Evolutionary conservation across 2,113 vertebrate species (phyloP), one percentile per base, ranked within the genome.

Genomic region (Saguinus midas): DNA sequence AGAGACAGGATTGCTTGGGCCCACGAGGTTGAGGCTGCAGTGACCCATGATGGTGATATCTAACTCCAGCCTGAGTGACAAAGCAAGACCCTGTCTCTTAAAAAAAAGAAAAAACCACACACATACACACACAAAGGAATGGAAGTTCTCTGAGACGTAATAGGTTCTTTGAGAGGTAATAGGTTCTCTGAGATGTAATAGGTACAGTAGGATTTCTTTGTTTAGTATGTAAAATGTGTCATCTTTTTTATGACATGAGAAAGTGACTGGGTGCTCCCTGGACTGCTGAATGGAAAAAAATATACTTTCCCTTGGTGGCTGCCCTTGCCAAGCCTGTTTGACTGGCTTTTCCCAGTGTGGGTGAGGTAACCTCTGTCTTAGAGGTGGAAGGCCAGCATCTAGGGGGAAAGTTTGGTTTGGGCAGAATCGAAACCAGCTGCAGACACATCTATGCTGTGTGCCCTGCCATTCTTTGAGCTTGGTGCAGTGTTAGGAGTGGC

Each of bases 311-410:
- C 45, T 81, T 78, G 21, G 43, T 85, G 16, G 52, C 45, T 80
- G 20, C 50, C 93, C 86, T 68, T 76, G 90, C 45, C n/a, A 37
- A 94, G 83, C 92, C 76, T 84, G 80, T 84, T 66, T 37, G 89
- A 64, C 73, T 58, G 64, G 90, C 94, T 94, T 95, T 97, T 95
- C 64, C 84, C 29, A 50, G 79, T 66, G n/a, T 73, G 2, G 17
- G 50, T 8, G 37, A 68, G 8, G 57, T 92, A 64, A 87, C 73
- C 83, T 89, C 50, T 55, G 13, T 70, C 48, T 83, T 87, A 21
- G 86, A 92, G 68, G 52, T 70, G 75, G 45, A 66, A 91, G n/a
- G 75, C 82, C 37, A 50, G 29, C 2, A 10, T 87, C 29, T 40
- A 50, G 8, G 72, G 48, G 37, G 61, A 16, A 76, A 91, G 70